Conservation (phyloP, 2,888 invertebrate species). For the Clanis bilineata region DNA sequence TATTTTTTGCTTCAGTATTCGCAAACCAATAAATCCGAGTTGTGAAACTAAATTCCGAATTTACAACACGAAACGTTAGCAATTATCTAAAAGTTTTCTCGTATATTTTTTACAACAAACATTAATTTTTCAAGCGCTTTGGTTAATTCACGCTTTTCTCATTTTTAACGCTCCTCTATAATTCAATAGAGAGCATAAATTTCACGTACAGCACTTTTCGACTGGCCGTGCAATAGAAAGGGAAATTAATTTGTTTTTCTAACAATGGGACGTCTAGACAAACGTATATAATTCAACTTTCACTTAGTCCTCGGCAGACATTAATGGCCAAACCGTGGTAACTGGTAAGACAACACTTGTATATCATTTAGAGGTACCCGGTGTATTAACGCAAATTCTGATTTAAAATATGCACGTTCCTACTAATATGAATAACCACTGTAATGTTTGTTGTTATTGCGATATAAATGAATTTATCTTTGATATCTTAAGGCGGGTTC, state of each 20-base stretch:
- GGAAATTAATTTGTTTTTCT: slow-evolving; percentile 80
- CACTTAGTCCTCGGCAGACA: slow-evolving; percentile 69
- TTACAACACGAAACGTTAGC: slow-evolving; percentile 3
- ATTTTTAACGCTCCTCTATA: slow-evolving; percentile 57
- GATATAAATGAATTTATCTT: too few species aligned
- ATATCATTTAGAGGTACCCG: slow-evolving; percentile 47
- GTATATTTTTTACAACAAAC: slow-evolving; percentile 34
- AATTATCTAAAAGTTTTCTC: slow-evolving; percentile 21
- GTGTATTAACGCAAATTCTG: slow-evolving; percentile 1
- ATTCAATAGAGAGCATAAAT: slow-evolving; percentile 75
- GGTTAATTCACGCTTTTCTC: slow-evolving; percentile 59
- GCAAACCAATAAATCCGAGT: slow-evolving; percentile 3
- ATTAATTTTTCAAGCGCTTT: slow-evolving; percentile 41
- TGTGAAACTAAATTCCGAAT: slow-evolving; percentile 3
- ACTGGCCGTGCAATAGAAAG: slow-evolving; percentile 64
- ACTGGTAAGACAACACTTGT: slow-evolving; percentile 46
- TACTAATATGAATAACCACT: neutral
- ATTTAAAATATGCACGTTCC: neutral
- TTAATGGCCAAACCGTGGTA: slow-evolving; percentile 64
- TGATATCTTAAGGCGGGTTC: too few species aligned
- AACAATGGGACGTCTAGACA: slow-evolving; percentile 80
- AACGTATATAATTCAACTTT: slow-evolving; percentile 77
- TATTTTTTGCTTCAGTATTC: neutral
- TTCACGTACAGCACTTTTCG: slow-evolving; percentile 65
- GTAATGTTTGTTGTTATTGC: too few species aligned